Base-by-base conservation (phyloP, 2,888 invertebrate species). In the Meiosimyza decipiens region DNA sequence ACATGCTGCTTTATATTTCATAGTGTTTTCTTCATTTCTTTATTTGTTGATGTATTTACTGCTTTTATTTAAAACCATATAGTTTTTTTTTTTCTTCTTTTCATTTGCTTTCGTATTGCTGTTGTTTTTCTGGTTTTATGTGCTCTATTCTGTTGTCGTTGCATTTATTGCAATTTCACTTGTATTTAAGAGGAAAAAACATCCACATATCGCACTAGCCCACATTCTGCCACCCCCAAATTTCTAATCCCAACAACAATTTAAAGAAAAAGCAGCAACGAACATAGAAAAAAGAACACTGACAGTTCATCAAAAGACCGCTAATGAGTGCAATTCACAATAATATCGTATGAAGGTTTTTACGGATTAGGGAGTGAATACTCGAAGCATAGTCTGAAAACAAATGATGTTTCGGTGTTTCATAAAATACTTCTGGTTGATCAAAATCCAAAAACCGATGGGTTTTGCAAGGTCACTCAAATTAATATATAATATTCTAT, bases 311-410 rank as follows among this genome's bases (percentile, higher is more conserved):
- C 55, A 67, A 67, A 67, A 55, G 13, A 67, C 67, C 67, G 67
- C 57, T 67, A 67, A 67, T 67, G 67, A 55, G 67, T 55, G 55
- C 47, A 55, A 67, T 67, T 67, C 67, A 47, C 65, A 28, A 28
- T 28, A 28, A 28, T 28, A 28, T 3, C 2, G 28, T 3, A 28
- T 28, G 28, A 28, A 4, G 28, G 28, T 28, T 28, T 28, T 28
- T 28, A 28, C 28, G 2, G 28, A 28, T 28, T 28, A 4, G 3
- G 22, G 22, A 22, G 22, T 22, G 2, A 22, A 22, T 22, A 22
- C 22, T 22, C 22, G 22, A 1, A 22, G 22, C 2, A 2, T 22
- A 22, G 22, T 22, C 22, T 22, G 22, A 2, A 22, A 22, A 22
- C 22, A 22, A 22, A 22, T 22, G 22, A 22, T 22, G 22, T 22